A percentile compares a stretch with the other conserved stretches of the same genome.
These are phyloP conservation scores for Cygnus atratus DNA, from an alignment of 2,113 vertebrate species.

Conservation along the genomic window DNA sequence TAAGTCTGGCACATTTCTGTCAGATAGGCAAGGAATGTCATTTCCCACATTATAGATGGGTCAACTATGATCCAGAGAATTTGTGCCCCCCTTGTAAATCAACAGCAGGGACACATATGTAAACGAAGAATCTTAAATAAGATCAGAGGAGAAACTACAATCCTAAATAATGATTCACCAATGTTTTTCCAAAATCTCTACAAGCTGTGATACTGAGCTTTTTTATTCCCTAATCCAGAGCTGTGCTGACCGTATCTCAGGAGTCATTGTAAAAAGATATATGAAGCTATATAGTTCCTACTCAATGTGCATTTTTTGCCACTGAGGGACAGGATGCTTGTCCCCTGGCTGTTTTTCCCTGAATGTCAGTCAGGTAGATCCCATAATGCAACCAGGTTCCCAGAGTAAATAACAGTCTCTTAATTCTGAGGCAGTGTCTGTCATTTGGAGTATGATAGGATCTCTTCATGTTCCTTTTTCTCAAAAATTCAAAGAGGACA, in stretches of 20 bases:
- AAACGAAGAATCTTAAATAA: background rate
- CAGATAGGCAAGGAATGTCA: slow-evolving; percentile 18
- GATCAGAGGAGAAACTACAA: background rate
- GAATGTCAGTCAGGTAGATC: background rate
- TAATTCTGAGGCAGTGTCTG: background rate
- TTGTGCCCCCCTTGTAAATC: background rate
- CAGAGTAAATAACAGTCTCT: background rate
- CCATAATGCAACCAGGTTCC: background rate
- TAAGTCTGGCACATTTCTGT: slow-evolving; percentile 35
- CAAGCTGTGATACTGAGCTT: background rate
- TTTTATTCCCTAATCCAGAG: background rate
- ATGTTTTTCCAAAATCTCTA: background rate
- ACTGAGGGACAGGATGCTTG: background rate
- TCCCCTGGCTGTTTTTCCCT: background rate
- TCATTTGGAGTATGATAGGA: background rate
- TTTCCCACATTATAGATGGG: background rate
- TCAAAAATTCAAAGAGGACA: background rate
- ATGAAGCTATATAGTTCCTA: background rate
- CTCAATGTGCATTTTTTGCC: background rate
- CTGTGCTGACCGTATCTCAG: background rate
- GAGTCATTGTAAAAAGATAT: background rate
- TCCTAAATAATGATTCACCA: background rate
- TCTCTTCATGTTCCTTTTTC: background rate
- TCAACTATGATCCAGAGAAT: background rate
- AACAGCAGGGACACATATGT: background rate